phyloP scores from a whole-genome alignment of 2,113 vertebrate genomes.

The Coreoperca whiteheadi region DNA sequence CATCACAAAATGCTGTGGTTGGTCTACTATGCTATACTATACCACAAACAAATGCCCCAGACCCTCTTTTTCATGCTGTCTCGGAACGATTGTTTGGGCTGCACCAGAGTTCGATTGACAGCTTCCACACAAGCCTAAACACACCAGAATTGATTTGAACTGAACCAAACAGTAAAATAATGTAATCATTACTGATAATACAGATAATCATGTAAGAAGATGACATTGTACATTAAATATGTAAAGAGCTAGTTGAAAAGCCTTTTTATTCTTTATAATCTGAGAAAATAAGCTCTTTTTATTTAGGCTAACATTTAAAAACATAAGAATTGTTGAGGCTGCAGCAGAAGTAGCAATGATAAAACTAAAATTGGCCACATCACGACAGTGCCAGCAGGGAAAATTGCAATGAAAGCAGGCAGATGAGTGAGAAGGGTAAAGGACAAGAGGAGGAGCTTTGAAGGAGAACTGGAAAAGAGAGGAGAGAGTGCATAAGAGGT shows the following conservation, averaged over 20 bases:
- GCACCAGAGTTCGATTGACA: neutral
- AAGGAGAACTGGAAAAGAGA: conserved; percentile 42
- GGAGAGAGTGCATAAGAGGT: conserved; percentile 38
- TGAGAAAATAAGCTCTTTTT: neutral
- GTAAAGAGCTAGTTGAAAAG: neutral
- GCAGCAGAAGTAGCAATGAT: conserved; percentile 13
- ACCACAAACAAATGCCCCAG: neutral
- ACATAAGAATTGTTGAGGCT: neutral
- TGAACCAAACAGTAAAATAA: too few species aligned
- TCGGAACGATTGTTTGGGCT: neutral
- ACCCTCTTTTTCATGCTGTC: neutral
- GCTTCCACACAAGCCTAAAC: neutral
- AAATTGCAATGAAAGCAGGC: conserved; percentile 22
- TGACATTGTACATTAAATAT: neutral
- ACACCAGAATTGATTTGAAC: neutral
- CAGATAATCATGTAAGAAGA: neutral
- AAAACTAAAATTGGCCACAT: conserved; percentile 11
- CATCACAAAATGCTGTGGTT: neutral
- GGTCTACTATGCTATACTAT: neutral
- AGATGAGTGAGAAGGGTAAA: conserved; percentile 39
- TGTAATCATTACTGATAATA: too few species aligned
- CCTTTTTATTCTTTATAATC: neutral
- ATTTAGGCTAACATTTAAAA: neutral
- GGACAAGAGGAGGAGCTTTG: conserved; percentile 32
- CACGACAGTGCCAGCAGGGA: conserved; percentile 11